phyloP scores from a whole-genome alignment of 53 echinoderm and acorn worm genomes.

The Luidia sarsii region DNA sequence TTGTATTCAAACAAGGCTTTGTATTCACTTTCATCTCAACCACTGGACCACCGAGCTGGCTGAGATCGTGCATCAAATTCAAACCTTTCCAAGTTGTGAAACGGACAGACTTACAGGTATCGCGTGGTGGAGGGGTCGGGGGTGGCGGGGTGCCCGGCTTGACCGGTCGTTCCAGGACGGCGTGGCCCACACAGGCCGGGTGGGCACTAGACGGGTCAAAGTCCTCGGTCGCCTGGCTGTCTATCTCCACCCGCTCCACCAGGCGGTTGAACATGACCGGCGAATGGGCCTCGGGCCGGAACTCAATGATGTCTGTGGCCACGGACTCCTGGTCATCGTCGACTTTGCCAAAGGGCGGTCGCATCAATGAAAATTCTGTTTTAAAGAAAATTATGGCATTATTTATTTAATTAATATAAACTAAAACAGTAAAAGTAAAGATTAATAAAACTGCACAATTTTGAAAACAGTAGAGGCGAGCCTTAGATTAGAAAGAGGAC shows the following conservation, averaged over 20 bases:
- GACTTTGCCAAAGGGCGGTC: slow-evolving; percentile 80
- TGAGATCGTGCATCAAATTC: too few species aligned
- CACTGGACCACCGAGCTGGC: too few species aligned
- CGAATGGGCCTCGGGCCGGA: slow-evolving; percentile 83
- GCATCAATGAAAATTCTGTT: slow-evolving; percentile 87
- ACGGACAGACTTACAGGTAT: slow-evolving; percentile 91
- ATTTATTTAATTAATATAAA: background rate
- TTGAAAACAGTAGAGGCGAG: too few species aligned
- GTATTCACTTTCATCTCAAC: too few species aligned
- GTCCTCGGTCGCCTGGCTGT: slow-evolving; percentile 69
- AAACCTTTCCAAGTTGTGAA: too few species aligned
- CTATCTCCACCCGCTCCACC: slow-evolving; percentile 68
- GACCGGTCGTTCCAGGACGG: slow-evolving; percentile 76
- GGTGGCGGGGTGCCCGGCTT: slow-evolving; percentile 69
- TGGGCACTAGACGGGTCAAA: slow-evolving; percentile 91
- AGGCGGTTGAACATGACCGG: slow-evolving; percentile 96
- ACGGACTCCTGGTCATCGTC: slow-evolving; percentile 91
- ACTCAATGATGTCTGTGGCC: slow-evolving; percentile 88
- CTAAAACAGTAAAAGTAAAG: background rate
- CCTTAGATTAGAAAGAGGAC: too few species aligned
- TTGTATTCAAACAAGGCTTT: too few species aligned
- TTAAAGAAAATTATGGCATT: background rate
- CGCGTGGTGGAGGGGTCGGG: slow-evolving; percentile 90
- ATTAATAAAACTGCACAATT: background rate
- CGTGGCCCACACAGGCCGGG: slow-evolving; percentile 93